Percentiles rank a stretch among this genome's conserved stretches.
Evolutionary conservation across 53 echinoderm and acorn worm species (phyloP).

Genomic region (Holothuria scabra): DNA sequence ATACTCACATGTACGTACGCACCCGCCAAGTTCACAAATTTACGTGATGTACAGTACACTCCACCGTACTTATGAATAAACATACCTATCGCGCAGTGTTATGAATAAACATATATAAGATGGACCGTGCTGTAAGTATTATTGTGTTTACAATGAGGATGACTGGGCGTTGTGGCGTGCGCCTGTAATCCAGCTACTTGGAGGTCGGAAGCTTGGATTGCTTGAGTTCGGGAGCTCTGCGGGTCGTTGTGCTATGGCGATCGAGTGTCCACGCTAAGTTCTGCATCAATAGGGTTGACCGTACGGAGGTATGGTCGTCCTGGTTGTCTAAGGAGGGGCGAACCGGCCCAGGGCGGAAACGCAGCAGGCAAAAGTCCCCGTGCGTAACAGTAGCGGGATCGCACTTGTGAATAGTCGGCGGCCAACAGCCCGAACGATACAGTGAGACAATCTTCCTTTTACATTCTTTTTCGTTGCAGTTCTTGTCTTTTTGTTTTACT

Average conservation of each 20-base stretch:
- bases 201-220: slow-evolving; percentile 94
- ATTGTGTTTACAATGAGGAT: too few relatives aligned
- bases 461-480: background rate
- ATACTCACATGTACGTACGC: too few relatives aligned
- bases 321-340: slow-evolving; percentile 99
- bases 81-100: too few relatives aligned
- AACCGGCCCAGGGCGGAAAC: slow-evolving; percentile 99
- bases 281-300: slow-evolving; percentile 90
- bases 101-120: too few relatives aligned
- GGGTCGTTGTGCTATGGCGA: slow-evolving; percentile 96
- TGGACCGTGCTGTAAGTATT: too few relatives aligned
- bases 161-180: slow-evolving; percentile 99
- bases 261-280: slow-evolving; percentile 99
- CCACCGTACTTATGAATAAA: too few relatives aligned
- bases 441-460: slow-evolving; percentile 72
- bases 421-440: slow-evolving; percentile 73
- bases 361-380: slow-evolving; percentile 98
- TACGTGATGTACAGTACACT: too few relatives aligned
- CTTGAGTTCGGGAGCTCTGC: slow-evolving; percentile 98
- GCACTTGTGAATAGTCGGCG: slow-evolving; percentile 84
- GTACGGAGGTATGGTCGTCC: slow-evolving; percentile 89
- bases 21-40: too few relatives aligned
- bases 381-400: slow-evolving; percentile 97
- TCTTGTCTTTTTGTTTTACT: background rate
- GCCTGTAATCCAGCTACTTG: slow-evolving; percentile 99